A percentile compares a stretch with the other conserved stretches of the same genome.
Evolutionary conservation across 2,888 invertebrate genomes (phyloP).

Genomic region (Drosophila affinis): DNA sequence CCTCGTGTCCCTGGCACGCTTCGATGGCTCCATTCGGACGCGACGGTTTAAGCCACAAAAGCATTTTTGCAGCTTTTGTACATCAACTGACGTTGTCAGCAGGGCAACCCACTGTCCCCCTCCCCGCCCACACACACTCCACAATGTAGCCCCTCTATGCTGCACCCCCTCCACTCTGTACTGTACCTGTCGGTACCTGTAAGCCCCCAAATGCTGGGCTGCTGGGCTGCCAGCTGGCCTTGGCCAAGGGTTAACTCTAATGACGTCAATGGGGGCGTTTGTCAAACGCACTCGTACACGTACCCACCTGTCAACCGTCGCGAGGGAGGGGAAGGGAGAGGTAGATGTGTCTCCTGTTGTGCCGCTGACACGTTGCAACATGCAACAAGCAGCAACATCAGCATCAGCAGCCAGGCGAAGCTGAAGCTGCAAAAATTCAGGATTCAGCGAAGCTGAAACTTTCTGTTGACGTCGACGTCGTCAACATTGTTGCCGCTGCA

Average conservation of each 20-base stretch:
- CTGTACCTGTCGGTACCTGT: not conserved
- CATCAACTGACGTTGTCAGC: conserved; percentile 37
- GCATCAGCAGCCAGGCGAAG: conserved; percentile 53
- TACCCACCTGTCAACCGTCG: not conserved
- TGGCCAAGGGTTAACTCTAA: conserved; percentile 48
- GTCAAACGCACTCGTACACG: conserved; percentile 31
- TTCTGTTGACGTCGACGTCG: conserved; percentile 40
- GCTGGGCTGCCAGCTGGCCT: conserved; percentile 1
- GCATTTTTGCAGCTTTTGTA: conserved; percentile 40
- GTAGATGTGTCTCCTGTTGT: conserved; percentile 24
- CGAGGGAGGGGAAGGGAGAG: too few relatives aligned
- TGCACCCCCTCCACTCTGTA: not conserved
- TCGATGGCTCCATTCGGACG: conserved; percentile 22
- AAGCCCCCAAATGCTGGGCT: not conserved
- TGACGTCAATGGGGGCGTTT: conserved; percentile 44
- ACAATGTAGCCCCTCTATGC: not conserved
- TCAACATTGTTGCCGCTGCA: conserved; percentile 27
- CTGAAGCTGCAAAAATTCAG: conserved; percentile 47
- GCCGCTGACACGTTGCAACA: conserved; percentile 70
- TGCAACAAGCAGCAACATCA: conserved; percentile 71
- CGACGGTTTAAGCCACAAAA: conserved; percentile 46
- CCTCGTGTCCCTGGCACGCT: conserved; percentile 29
- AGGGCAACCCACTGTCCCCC: not conserved
- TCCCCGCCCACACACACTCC: not conserved
- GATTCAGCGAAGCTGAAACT: conserved; percentile 46